Base-by-base conservation (phyloP, 2,113 vertebrate genomes). In the Microtus pennsylvanicus region DNA sequence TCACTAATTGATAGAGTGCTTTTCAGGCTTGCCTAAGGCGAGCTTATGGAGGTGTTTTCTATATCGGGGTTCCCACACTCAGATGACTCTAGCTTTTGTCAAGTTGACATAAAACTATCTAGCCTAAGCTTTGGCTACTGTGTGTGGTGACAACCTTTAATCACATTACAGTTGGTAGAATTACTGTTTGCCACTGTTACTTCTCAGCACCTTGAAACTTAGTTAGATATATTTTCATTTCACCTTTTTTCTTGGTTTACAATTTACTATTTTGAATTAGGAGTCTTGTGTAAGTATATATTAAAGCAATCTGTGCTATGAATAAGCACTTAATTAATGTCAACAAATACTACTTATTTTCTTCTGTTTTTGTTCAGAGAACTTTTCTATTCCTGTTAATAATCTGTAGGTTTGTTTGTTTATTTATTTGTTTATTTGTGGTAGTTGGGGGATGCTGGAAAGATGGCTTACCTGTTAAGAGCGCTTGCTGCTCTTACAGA, bases 251-350 rank as follows among this genome's bases (percentile, higher is more conserved):
- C 45, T 80, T 77, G 33, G 92, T 92, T 94, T 93, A 5, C 76
- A 91, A 81, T 94, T 92, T 94, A 63, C 78, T 91, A 8, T 88
- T 94, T 94, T 94, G 76, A 12, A 74, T 89, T 82, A 28, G 87
- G 47, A 90, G 26, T 76, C 92, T 95, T 75, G 42, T 88, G 38
- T 76, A 47, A 70, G 63, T 95, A 86, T 91, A 91, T 76, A 28
- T 94, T 45, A 90, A 77, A 72, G 72, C 33, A 67, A 50, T 88
- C 81, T 91, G 24, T 90, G 38, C 45, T 94, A 14, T 76, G 76
- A 13, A 17, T 92, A 76, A 92, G 93, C 30, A 82, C 76, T 91
- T 76, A 95, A 75, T 74, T 8, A 95, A 75, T 74, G 3, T 74
- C 47, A 92, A 81, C 45, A 72, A 33, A 38, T 74, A 45, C 45